Evolutionary conservation across 2,888 invertebrate genomes (phyloP).

Genomic region (Mythimna impura): DNA sequence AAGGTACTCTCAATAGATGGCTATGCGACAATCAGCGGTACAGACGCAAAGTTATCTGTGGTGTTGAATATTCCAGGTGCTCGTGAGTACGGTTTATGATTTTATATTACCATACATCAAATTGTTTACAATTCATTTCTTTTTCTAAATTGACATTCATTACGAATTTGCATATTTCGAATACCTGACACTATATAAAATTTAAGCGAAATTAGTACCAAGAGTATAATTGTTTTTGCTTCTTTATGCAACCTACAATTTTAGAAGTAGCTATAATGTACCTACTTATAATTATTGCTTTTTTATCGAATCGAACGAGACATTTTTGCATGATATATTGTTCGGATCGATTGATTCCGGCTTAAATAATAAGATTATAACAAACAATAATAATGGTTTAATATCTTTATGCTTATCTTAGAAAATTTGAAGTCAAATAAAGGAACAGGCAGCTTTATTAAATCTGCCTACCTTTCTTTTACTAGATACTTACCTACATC

Average conservation of each 20-base stretch:
- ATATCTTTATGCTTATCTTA: background rate
- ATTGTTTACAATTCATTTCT: background rate
- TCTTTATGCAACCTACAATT: background rate
- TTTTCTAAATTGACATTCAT: background rate
- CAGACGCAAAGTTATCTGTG: constrained; percentile 78
- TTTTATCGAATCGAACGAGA: background rate
- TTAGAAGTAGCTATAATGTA: too few species aligned
- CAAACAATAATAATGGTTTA: background rate
- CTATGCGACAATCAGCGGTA: constrained; percentile 72
- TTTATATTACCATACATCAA: background rate
- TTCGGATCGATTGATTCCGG: background rate
- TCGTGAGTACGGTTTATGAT: constrained; percentile 63
- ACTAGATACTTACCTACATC: background rate
- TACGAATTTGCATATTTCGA: background rate
- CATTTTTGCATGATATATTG: background rate
- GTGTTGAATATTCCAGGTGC: constrained; percentile 72
- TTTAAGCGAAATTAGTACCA: background rate
- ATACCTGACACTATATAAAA: background rate
- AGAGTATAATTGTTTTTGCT: too few species aligned
- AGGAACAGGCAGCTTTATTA: background rate
- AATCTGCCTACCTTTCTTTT: too few species aligned
- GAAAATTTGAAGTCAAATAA: background rate
- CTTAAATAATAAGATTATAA: background rate
- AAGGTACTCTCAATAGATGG: constrained; percentile 75
- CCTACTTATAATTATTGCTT: background rate